phyloP scores from a whole-genome alignment of 2,888 invertebrate species.

The Trichopria drosophilae region DNA sequence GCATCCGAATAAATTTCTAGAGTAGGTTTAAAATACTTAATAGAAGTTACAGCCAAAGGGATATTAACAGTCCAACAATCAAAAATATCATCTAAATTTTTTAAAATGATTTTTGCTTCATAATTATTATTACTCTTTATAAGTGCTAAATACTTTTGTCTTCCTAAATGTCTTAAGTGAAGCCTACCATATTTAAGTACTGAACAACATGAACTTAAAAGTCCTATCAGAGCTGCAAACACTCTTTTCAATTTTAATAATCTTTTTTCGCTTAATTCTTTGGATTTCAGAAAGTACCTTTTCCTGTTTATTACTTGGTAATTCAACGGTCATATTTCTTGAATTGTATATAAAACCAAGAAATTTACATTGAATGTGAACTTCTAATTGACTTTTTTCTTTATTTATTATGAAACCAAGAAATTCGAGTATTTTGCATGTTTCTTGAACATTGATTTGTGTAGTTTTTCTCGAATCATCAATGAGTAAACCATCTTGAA shows the following conservation, averaged over 20 bases:
- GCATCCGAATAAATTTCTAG: slow-evolving; percentile 2
- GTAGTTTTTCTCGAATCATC: background rate
- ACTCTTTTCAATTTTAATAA: slow-evolving; percentile 1
- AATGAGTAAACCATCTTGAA: background rate
- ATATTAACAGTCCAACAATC: background rate
- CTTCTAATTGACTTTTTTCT: slow-evolving; percentile 1
- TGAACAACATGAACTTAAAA: slow-evolving; percentile 4
- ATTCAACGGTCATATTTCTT: slow-evolving; percentile 1
- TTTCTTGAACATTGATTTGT: background rate
- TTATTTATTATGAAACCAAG: slow-evolving; percentile 5
- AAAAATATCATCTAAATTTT: too few relatives aligned
- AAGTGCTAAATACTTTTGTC: background rate
- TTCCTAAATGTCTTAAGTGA: slow-evolving; percentile 1
- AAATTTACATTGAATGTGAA: slow-evolving; percentile 1
- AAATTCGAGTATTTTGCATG: background rate
- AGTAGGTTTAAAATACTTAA: slow-evolving; percentile 1
- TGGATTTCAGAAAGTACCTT: background rate
- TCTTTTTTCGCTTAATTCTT: slow-evolving; percentile 6
- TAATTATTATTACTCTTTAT: background rate
- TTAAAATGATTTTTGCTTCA: background rate
- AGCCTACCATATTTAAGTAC: background rate
- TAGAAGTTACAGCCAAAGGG: background rate
- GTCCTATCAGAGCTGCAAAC: background rate
- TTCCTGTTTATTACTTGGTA: slow-evolving; percentile 1
- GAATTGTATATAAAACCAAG: background rate